A percentile compares a stretch with the other conserved stretches of the same genome.
Evolutionary conservation across 2,113 vertebrate genomes (phyloP).

Genomic region (Struthio camelus): DNA sequence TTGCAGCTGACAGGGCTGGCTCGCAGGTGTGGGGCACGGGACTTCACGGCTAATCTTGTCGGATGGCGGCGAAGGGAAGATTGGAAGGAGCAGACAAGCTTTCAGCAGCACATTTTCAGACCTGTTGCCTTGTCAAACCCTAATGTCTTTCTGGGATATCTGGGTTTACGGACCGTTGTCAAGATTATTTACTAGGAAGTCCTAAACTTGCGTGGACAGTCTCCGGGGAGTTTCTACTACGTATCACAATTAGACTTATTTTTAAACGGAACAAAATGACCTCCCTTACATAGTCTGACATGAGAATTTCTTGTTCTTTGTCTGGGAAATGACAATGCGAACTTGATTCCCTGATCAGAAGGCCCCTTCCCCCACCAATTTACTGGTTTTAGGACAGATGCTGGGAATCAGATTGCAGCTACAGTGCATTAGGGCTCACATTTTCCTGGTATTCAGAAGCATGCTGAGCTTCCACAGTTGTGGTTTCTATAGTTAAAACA

Average conservation of each 20-base stretch:
- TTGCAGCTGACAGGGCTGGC: not conserved
- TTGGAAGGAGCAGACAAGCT: not conserved
- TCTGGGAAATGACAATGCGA: not conserved
- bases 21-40: not conserved
- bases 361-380: not conserved
- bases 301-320: conserved; percentile 22
- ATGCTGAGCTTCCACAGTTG: conserved; percentile 57
- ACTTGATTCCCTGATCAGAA: not conserved
- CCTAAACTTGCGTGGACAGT: not conserved
- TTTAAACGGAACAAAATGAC: not conserved
- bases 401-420: conserved; percentile 60
- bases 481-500: conserved; percentile 66
- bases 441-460: conserved; percentile 46
- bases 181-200: not conserved
- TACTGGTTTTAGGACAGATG: conserved; percentile 46
- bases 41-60: not conserved
- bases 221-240: not conserved
- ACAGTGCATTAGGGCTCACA: not conserved
- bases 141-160: not conserved
- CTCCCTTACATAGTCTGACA: not conserved
- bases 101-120: not conserved
- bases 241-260: not conserved
- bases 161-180: not conserved
- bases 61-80: not conserved
- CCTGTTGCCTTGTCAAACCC: not conserved